Conservation (phyloP, 2,113 vertebrate species). For the Tenrec ecaudatus region DNA sequence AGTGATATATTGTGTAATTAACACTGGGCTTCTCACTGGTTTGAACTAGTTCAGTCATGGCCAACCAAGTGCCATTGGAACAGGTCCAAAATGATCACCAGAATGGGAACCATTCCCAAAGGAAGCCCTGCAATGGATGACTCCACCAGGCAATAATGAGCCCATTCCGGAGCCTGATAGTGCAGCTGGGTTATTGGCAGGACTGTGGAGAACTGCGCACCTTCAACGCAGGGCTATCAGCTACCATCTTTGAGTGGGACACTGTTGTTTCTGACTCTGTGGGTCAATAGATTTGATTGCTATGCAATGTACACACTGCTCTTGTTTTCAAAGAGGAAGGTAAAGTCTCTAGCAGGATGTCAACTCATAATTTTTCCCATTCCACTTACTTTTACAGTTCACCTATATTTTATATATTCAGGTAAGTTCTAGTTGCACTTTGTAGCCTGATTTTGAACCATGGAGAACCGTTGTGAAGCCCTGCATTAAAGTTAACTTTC, state of each 20-base stretch:
- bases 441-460: too few relatives aligned
- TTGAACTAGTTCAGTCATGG: neutral
- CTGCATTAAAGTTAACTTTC: slow-evolving; percentile 61
- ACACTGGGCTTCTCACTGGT: neutral
- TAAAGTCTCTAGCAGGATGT: neutral
- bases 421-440: neutral
- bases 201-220: neutral
- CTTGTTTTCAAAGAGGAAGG: neutral
- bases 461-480: neutral
- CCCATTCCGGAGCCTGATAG: neutral
- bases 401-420: neutral
- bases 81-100: neutral
- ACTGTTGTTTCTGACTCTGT: neutral
- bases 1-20: slow-evolving; percentile 51
- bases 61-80: neutral
- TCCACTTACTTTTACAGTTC: neutral
- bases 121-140: too few relatives aligned
- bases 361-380: neutral
- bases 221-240: neutral
- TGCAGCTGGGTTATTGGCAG: neutral
- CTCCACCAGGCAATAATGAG: neutral
- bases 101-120: neutral
- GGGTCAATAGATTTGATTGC: neutral
- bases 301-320: neutral
- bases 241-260: neutral